These are phyloP conservation scores for Periophthalmus modestus DNA, from an alignment of 2,113 vertebrate species.

Conservation along the genomic window DNA sequence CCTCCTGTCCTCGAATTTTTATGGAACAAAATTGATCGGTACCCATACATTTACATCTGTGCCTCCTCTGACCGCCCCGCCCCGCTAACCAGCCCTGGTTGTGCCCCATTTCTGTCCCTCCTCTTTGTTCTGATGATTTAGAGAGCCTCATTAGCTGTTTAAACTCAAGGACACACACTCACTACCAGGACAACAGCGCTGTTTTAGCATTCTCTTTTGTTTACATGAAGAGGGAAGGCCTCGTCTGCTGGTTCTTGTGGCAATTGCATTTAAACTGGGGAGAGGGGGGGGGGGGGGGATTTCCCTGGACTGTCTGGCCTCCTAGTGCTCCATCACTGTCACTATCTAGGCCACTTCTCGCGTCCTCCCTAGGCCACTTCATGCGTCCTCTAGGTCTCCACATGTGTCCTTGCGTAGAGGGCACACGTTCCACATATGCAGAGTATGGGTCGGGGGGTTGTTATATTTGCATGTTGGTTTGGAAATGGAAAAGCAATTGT, in stretches of 20 bases:
- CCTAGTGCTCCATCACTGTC: constrained; percentile 62
- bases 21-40: background rate
- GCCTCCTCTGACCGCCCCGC: background rate
- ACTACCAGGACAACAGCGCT: background rate
- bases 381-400: constrained; percentile 35
- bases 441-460: too few relatives aligned
- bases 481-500: too few relatives aligned
- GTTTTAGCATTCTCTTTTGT: constrained; percentile 25
- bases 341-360: constrained; percentile 69
- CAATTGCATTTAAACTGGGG: constrained; percentile 23
- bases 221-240: background rate
- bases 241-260: constrained; percentile 19
- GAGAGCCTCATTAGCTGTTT: constrained; percentile 32
- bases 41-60: background rate
- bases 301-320: constrained; percentile 31
- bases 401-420: constrained; percentile 70
- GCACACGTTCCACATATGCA: constrained; percentile 13
- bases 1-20: background rate
- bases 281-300: constrained; percentile 68
- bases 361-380: constrained; percentile 48
- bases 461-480: too few relatives aligned
- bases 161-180: constrained; percentile 21
- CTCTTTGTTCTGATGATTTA: background rate
- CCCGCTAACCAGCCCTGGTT: background rate
- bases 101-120: constrained; percentile 11